Evolutionary conservation across 2,888 invertebrate species (phyloP), one percentile per base, ranked within the genome.

Genomic region (Rhopalosiphum nymphaeae): DNA sequence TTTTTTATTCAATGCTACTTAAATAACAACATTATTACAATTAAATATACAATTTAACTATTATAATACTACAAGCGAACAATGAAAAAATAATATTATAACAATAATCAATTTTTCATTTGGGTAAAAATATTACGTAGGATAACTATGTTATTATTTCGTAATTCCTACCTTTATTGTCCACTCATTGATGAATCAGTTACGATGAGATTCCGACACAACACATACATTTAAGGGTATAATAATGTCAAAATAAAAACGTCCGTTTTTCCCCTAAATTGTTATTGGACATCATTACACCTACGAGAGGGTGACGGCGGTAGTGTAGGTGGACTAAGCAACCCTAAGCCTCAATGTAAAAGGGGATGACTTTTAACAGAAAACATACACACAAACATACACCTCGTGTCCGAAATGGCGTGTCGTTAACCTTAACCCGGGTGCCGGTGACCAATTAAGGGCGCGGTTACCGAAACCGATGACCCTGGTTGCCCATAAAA

Each of bases 341-440:
- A 89, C 93, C 89, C 89, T 93, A 93, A 93, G 93, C 89, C 93
- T 16, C 84, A 5, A 53, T 42, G 90, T 86, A 90, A 89, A 85
- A 89, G 93, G 89, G 93, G 93, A 93, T 57, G 93, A 93, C 93
- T 93, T 90, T 90, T 93, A 93, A 93, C 93, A 90, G 93, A 93
- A 90, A 90, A 93, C 93, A 84, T 89, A 93, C 93, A 46, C 88
- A 88, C 88, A 86, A 57, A 84, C 94, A 86, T 49, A 53, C 91
- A 91, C 94, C 94, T 94, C 94, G 67, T 94, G 94, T 94, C 90
- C 90, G 94, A 84, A 94, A 94, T 86, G 90, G 94, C 91, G 91
- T 94, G 91, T 94, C 94, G 94, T 94, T 94, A 94, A 94, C 94
- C 94, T 94, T 86, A 94, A 94, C 94, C 94, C 94, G 90, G 61